These are phyloP conservation scores for Allolobophora icterica DNA, from an alignment of 2,888 invertebrate species.

Conservation along the genomic window DNA sequence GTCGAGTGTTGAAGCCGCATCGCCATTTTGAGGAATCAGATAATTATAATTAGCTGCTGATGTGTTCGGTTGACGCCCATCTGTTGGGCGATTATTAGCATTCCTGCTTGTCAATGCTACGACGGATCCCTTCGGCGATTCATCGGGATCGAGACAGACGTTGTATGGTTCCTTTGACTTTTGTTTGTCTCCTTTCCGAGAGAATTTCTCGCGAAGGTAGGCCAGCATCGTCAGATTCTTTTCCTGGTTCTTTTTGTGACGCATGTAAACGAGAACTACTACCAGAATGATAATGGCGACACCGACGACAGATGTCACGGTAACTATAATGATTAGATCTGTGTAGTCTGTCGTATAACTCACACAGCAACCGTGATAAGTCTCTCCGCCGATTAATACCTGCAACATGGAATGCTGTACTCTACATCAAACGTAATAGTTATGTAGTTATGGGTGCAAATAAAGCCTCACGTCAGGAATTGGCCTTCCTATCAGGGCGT, in stretches of 20 bases:
- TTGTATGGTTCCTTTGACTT: not conserved
- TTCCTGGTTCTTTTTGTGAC: not conserved
- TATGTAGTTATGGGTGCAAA: no score
- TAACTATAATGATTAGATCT: not conserved
- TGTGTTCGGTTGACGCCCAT: not conserved
- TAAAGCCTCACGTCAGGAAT: no score
- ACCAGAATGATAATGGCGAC: constrained; percentile 17
- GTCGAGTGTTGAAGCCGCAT: no score
- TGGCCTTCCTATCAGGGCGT: no score
- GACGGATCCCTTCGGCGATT: not conserved
- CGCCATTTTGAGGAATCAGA: no score
- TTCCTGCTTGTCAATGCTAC: not conserved
- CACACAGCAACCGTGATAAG: not conserved
- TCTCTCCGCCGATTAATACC: not conserved
- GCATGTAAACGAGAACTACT: not conserved
- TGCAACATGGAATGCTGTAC: not conserved
- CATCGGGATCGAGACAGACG: not conserved
- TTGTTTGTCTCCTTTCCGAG: not conserved
- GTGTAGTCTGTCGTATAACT: not conserved
- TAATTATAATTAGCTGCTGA: not conserved
- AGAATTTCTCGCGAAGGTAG: no score
- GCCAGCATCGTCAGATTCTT: not conserved
- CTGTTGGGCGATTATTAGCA: not conserved
- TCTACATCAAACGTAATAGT: not conserved
- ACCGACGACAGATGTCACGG: not conserved